Percentiles rank a stretch among this genome's conserved stretches.
Evolutionary conservation across 2,113 vertebrate genomes (phyloP).

Genomic region (Romanogobio albipinnatus): DNA sequence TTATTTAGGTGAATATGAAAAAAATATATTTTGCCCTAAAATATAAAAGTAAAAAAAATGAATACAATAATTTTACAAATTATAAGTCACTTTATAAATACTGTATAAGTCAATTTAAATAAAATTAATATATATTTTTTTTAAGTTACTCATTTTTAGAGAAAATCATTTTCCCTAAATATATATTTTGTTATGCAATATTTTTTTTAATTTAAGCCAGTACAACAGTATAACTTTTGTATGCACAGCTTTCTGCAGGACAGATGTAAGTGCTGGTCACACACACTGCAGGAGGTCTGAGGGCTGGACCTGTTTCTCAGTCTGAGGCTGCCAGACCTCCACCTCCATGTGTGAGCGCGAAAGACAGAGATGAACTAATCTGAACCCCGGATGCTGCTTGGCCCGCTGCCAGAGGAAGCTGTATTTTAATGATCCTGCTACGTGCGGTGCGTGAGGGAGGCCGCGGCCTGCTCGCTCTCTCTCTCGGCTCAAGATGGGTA

Average conservation of each 20-base stretch:
- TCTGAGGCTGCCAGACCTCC: neutral
- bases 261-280: neutral
- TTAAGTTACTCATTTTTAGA: no score
- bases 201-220: neutral
- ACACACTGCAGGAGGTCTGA: conserved; percentile 8
- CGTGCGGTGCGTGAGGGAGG: conserved; percentile 59
- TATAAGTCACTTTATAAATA: no score
- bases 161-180: no score
- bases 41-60: neutral
- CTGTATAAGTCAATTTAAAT: no score
- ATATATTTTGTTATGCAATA: neutral
- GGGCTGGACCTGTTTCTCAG: neutral
- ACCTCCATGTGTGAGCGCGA: conserved; percentile 72
- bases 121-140: no score
- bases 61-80: no score
- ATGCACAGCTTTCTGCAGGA: neutral
- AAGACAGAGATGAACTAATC: conserved; percentile 61
- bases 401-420: conserved; percentile 56
- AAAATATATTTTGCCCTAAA: neutral
- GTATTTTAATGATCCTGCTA: conserved; percentile 61
- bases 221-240: neutral
- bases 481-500: conserved; percentile 57
- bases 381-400: conserved; percentile 48
- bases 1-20: neutral
- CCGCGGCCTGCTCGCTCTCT: no score